A percentile compares a stretch with the other conserved stretches of the same genome.
Conservation (phyloP, 2,113 vertebrate genomes). For the Rhagologus leucostigma region DNA sequence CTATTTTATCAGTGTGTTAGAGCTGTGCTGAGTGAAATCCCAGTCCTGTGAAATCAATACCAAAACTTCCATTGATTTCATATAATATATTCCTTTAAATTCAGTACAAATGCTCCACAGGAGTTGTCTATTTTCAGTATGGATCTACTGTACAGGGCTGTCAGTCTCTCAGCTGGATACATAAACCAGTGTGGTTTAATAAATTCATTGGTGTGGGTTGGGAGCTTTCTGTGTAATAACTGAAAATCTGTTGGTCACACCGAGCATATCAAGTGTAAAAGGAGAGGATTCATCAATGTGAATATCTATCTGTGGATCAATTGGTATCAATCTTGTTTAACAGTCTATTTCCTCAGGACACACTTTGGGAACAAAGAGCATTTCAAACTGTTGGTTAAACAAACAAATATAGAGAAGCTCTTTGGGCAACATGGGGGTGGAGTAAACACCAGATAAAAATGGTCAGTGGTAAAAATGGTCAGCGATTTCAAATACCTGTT, state of each 20-base stretch:
- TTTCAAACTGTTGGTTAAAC: constrained; percentile 57
- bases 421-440: background rate
- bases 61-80: constrained; percentile 56
- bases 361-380: constrained; percentile 51
- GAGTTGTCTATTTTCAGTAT: constrained; percentile 29
- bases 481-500: background rate
- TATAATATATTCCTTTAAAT: constrained; percentile 58
- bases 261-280: constrained; percentile 20
- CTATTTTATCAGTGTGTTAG: background rate
- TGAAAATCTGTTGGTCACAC: constrained; percentile 17
- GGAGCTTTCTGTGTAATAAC: constrained; percentile 31
- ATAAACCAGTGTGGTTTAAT: background rate
- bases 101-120: constrained; percentile 32
- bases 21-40: background rate
- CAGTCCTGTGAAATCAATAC: constrained; percentile 31
- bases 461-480: background rate
- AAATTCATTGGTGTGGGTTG: background rate
- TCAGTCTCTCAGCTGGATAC: constrained; percentile 14
- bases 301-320: constrained; percentile 35
- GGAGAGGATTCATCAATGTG: constrained; percentile 35
- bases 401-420: constrained; percentile 46
- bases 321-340: constrained; percentile 54
- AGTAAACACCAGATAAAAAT: constrained; percentile 20
- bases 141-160: constrained; percentile 40
- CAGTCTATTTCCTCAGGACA: constrained; percentile 53